Conservation (phyloP, 2,888 invertebrate species). For the Cerastoderma edule region DNA sequence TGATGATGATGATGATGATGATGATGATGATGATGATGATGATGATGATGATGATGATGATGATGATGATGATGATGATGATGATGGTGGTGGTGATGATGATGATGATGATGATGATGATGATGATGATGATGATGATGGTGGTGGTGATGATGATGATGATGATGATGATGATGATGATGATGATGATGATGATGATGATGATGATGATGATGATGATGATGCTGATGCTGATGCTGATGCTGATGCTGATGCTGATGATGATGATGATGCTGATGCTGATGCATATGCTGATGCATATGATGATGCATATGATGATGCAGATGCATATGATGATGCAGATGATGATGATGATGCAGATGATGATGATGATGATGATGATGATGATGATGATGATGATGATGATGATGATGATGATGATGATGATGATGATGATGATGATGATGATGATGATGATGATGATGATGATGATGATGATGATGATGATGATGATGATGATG, state of each 20-base stretch:
- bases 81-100: conserved; percentile 19
- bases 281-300: no score
- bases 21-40: conserved; percentile 6
- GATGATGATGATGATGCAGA: conserved; percentile 35
- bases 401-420: conserved; percentile 21
- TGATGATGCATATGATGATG: no score
- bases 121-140: conserved; percentile 28
- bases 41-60: conserved; percentile 6
- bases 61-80: conserved; percentile 8
- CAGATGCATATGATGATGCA: conserved; percentile 25
- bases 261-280: no score
- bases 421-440: conserved; percentile 24
- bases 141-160: conserved; percentile 25
- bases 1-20: conserved; percentile 17
- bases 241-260: no score
- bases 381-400: conserved; percentile 42
- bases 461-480: conserved; percentile 38
- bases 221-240: no score
- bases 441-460: conserved; percentile 9
- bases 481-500: conserved; percentile 35
- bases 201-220: conserved; percentile 5
- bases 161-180: conserved; percentile 24
- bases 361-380: conserved; percentile 39
- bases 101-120: conserved; percentile 22
- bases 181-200: conserved; percentile 14